Evolutionary conservation across 2,888 invertebrate species (phyloP).

Genomic region (Scaptomyza flava): DNA sequence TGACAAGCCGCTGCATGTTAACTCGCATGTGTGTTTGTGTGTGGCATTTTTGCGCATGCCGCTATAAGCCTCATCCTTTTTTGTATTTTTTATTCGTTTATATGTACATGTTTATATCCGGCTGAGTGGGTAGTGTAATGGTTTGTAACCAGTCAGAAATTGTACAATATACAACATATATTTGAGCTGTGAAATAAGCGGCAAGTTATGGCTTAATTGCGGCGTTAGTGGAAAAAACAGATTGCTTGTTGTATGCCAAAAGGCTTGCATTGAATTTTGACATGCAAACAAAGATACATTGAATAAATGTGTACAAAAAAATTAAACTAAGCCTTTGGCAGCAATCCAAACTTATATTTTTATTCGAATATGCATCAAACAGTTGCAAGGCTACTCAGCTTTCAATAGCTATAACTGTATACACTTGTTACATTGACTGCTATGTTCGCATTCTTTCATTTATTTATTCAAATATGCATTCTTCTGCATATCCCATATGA

Average conservation of each 20-base stretch:
- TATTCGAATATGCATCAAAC: background rate
- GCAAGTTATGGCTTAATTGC: conserved; percentile 71
- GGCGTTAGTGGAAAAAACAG: conserved; percentile 23
- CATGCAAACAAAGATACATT: background rate
- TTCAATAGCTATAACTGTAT: background rate
- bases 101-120: conserved; percentile 23
- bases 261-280: conserved; percentile 7
- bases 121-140: conserved; percentile 52
- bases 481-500: conserved; percentile 20
- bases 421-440: conserved; percentile 2
- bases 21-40: conserved; percentile 53
- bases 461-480: conserved; percentile 13
- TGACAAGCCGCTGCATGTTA: conserved; percentile 50
- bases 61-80: conserved; percentile 58
- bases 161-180: conserved; percentile 42
- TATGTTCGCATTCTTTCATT: background rate
- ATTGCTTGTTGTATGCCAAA: conserved; percentile 1
- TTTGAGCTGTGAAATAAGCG: conserved; percentile 17
- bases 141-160: conserved; percentile 67
- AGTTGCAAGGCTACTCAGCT: background rate
- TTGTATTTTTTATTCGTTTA: conserved; percentile 1
- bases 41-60: conserved; percentile 58
- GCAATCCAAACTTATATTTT: background rate
- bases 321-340: background rate
- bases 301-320: background rate